Percentiles rank a stretch among this genome's conserved stretches.
Evolutionary conservation across 2,113 vertebrate genomes (phyloP).

Genomic region (Notothenia rossii): DNA sequence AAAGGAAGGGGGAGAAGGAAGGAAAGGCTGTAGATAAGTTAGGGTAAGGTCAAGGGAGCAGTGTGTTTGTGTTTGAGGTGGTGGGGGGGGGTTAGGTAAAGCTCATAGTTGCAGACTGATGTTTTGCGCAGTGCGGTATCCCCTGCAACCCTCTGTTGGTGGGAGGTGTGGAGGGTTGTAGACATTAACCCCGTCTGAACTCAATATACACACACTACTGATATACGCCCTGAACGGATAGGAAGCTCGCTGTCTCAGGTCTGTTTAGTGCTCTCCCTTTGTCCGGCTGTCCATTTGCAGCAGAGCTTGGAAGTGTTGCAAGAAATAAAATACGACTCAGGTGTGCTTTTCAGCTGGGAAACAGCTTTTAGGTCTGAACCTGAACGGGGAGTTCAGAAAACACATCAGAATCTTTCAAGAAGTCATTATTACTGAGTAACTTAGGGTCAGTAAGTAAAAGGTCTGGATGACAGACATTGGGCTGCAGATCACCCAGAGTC

Average conservation of each 20-base stretch:
- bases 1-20: constrained; percentile 19
- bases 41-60: constrained; percentile 42
- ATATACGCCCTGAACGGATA: constrained; percentile 1
- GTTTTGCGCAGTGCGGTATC: constrained; percentile 51
- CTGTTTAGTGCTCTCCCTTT: constrained; percentile 27
- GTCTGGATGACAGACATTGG: background rate
- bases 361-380: constrained; percentile 51
- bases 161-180: constrained; percentile 40
- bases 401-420: constrained; percentile 50
- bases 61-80: constrained; percentile 47
- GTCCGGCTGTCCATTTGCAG: constrained; percentile 45
- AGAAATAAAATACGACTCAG: constrained; percentile 68
- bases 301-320: constrained; percentile 37
- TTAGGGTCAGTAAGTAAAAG: constrained; percentile 36
- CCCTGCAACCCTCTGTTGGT: constrained; percentile 30
- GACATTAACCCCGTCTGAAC: constrained; percentile 70
- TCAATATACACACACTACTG: constrained; percentile 29
- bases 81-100: constrained; percentile 4
- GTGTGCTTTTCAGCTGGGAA: constrained; percentile 53
- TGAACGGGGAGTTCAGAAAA: constrained; percentile 53
- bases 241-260: constrained; percentile 6
- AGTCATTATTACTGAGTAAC: constrained; percentile 39
- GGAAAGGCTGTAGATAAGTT: constrained; percentile 32
- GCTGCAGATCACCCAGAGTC: background rate
- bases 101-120: constrained; percentile 44